These are phyloP conservation scores for Camarhynchus parvulus DNA, from an alignment of 2,113 vertebrate species.

Conservation along the genomic window DNA sequence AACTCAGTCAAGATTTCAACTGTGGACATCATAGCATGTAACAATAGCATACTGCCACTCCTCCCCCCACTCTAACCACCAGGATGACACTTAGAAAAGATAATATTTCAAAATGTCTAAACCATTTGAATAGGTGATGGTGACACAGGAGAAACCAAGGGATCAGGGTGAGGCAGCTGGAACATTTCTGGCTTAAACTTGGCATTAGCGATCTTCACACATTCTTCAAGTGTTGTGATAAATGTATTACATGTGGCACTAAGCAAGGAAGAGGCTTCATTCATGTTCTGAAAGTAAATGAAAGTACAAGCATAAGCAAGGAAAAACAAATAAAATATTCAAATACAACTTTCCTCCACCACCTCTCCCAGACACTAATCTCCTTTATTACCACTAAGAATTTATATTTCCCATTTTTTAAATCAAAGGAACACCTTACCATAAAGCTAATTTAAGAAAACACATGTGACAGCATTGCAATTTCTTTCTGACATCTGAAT, in stretches of 20 bases:
- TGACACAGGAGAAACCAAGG: slow-evolving; percentile 85
- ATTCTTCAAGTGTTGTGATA: slow-evolving; percentile 95
- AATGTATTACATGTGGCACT: slow-evolving; percentile 96
- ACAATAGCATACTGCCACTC: background rate
- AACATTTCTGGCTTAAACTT: slow-evolving; percentile 91
- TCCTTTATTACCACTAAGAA: background rate
- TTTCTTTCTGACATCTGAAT: background rate
- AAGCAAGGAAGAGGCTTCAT: slow-evolving; percentile 90
- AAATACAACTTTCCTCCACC: background rate
- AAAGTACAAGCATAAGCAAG: background rate
- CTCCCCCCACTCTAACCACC: background rate
- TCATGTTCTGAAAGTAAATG: slow-evolving; percentile 81
- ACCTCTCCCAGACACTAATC: background rate
- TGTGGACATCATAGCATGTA: background rate
- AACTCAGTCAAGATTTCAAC: background rate
- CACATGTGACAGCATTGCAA: background rate
- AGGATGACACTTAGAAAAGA: background rate
- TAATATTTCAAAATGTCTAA: slow-evolving; percentile 58
- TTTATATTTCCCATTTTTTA: background rate
- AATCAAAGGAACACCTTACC: background rate
- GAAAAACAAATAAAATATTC: background rate
- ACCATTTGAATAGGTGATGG: slow-evolving; percentile 90
- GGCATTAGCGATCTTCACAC: slow-evolving; percentile 93
- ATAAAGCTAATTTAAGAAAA: background rate
- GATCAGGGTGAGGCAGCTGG: slow-evolving; percentile 75